Base-by-base conservation (phyloP, 30 jellyfish, hydroid and myxozoan species). In the Cassiopea xamachana region DNA sequence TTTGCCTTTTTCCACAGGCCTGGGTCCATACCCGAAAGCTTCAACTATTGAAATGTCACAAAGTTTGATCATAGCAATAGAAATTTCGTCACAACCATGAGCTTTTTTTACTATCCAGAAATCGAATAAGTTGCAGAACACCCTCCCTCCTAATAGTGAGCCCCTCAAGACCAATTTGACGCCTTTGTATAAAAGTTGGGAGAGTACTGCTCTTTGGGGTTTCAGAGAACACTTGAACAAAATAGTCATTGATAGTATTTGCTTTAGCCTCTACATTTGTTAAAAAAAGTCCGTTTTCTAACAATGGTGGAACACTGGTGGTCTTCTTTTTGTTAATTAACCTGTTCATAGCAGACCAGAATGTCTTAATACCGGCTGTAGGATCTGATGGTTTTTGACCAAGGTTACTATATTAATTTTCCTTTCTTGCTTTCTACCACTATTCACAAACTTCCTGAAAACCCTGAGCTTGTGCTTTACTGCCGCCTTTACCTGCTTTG, bases 311-410 rank as follows among this genome's bases (percentile, higher is more conserved):
- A 55, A 77, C 48, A 8, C 15, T 75, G 9, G 64, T 2, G 8
- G 64, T 51, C 64, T 80, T 89, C 58, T 69, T 72, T 87, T 82
- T 89, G 69, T 89, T 71, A 39, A 89, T 59, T 8, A 82, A 69
- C 61, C 87, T 71, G 27, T 80, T 89, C 47, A 80, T 60, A 45
- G 77, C 73, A n/a, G 96, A 64, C 96, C 96, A 89, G 50, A 2
- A 51, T 9, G 4, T 9, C 9, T 51, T 51, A 9, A 9, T 4
- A 51, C 64, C 64, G 4, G 4, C 76, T 55, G 68, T 60, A 5
- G 88, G 92, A 72, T 90, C 93, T 61, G 87, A 77, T 10, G 82
- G 75, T 51, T 83, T 90, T 49, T 87, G 48, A 43, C 97, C 97
- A 46, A 90, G 83, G 14, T 73, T 83, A 45, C 1, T 69, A 44